A percentile compares a stretch with the other conserved stretches of the same genome.
These are phyloP conservation scores for Lasioglossum malachurum DNA, from an alignment of 2,888 invertebrate genomes.

Conservation along the genomic window DNA sequence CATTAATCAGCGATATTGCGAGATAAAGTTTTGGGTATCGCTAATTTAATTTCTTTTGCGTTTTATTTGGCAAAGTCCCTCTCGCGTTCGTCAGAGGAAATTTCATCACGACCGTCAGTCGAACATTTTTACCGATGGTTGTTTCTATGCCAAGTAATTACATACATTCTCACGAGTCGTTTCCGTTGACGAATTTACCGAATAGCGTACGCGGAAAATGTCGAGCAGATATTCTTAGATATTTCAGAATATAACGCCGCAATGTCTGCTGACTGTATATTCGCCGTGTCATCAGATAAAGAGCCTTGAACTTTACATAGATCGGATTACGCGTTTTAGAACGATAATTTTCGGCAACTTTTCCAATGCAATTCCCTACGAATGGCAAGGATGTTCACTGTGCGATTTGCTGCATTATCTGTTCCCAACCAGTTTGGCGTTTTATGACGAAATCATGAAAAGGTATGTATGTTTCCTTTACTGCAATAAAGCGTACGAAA, in stretches of 20 bases:
- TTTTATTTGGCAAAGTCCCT: background rate
- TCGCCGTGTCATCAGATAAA: background rate
- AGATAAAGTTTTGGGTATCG: slow-evolving; percentile 9
- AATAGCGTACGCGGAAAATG: background rate
- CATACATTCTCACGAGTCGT: background rate
- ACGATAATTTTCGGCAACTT: background rate
- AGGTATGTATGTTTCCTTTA: background rate
- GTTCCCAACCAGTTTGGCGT: background rate
- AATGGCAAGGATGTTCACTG: slow-evolving; percentile 9
- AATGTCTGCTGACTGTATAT: background rate
- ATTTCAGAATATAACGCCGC: background rate
- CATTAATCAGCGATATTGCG: background rate
- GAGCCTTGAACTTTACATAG: slow-evolving; percentile 1
- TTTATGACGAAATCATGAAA: background rate
- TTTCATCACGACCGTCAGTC: background rate
- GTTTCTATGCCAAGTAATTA: background rate
- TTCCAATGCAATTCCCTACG: background rate
- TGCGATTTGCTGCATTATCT: background rate
- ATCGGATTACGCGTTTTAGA: background rate
- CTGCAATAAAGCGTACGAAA: background rate
- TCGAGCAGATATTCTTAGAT: background rate
- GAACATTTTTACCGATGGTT: background rate
- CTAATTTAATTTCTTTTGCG: background rate
- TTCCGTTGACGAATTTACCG: background rate
- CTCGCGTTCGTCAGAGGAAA: background rate